phyloP scores from a whole-genome alignment of 1,140 invertebrate genomes.

The Adoxophyes honmai region DNA sequence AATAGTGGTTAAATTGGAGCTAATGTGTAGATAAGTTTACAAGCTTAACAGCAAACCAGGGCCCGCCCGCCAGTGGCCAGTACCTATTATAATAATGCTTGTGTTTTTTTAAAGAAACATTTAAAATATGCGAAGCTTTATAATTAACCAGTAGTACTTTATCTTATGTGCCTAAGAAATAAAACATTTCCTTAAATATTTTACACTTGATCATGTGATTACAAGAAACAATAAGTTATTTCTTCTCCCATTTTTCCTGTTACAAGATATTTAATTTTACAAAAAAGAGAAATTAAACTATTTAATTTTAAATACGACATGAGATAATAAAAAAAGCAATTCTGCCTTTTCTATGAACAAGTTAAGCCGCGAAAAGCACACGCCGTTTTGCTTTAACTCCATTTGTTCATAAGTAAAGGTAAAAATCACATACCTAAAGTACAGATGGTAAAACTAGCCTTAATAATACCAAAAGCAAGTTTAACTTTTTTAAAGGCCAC shows the following conservation, averaged over 20 bases:
- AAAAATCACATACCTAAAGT: conserved; percentile 48
- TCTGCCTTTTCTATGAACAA: conserved; percentile 10
- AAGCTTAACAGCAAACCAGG: background rate
- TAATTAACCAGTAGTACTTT: conserved; percentile 63
- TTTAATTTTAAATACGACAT: conserved; percentile 30
- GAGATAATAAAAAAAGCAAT: conserved; percentile 20
- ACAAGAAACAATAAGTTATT: conserved; percentile 36
- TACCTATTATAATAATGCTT: conserved; percentile 31
- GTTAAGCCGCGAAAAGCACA: background rate
- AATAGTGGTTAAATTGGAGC: conserved; percentile 41
- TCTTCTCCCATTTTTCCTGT: conserved; percentile 25
- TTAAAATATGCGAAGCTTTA: conserved; percentile 48
- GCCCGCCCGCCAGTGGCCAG: conserved; percentile 7
- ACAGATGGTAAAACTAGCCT: conserved; percentile 70
- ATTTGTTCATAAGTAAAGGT: conserved; percentile 35
- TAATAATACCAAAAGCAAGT: conserved; percentile 67
- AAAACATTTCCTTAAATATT: conserved; percentile 66
- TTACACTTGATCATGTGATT: conserved; percentile 60
- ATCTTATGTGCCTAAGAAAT: conserved; percentile 69
- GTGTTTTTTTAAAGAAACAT: conserved; percentile 26
- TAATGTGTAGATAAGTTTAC: conserved; percentile 25
- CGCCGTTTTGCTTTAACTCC: background rate
- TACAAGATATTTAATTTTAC: conserved; percentile 20
- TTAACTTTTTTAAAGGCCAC: conserved; percentile 63
- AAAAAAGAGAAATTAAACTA: conserved; percentile 23